Base-by-base conservation (phyloP, 2,797 vertebrate genomes). In the Pangasius macronema region DNA sequence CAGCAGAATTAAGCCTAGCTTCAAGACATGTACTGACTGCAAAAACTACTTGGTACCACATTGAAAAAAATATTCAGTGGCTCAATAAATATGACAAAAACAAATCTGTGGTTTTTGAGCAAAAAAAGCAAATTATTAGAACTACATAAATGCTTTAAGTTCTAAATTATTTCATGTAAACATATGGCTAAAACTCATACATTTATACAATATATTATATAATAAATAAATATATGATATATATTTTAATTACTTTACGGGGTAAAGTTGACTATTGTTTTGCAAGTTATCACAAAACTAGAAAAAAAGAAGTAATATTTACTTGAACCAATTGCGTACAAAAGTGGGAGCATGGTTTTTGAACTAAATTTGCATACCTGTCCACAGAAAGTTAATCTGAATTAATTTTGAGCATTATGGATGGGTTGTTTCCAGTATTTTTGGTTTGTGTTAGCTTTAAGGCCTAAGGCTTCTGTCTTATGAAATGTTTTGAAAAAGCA, bases 21-120 rank as follows among this genome's bases (percentile, higher is more conserved):
- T 20, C 80, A 83, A 16, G 30, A 68, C 2, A 33, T 84, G 33
- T 61, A 53, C 27, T 89, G 63, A 84, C 65, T 3, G 7, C 27
- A 55, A 67, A 30, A 33, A 67, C n/a, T 68, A 33, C n/a, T 33
- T 30, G 16, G 13, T 20, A 42, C 68, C 36, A 72, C 20, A 72
- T 1, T 42, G 8, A 46, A 14, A 46, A 27, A 73, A 46, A 2
- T 0, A 46, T 11, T 73, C 39, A 46, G 22, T 46, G 39, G 39
- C 27, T 73, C 68, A 73, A 46, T 73, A 13, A 46, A 46, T 46
- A 73, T 49, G 70, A 46, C 5, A 13, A 73, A 73, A 73, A 2
- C 9, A 73, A 73, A 42, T 24, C 36, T 72, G 20, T 72, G 68
- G 24, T 36, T 68, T 68, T 36, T 68, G 36, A 0, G 2, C 36